Percentiles rank a stretch among this genome's conserved stretches.
These are phyloP conservation scores for Cephalopterus ornatus DNA, from an alignment of 2,113 vertebrate genomes.

Conservation along the genomic window DNA sequence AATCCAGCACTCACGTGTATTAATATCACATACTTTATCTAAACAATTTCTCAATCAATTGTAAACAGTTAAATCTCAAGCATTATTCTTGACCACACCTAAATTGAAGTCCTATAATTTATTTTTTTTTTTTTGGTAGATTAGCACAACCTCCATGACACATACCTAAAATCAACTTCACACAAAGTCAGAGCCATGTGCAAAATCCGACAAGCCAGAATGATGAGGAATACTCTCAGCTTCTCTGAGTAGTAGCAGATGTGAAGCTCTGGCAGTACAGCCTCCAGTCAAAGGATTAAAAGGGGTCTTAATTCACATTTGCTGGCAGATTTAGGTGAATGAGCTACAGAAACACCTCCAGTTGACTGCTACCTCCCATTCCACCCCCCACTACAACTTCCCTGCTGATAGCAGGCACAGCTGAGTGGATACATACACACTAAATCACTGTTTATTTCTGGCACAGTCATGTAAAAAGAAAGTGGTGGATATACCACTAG, in stretches of 20 bases:
- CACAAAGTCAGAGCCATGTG: neutral
- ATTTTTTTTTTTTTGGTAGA: neutral
- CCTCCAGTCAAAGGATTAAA: neutral
- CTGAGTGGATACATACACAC: neutral
- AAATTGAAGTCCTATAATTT: neutral
- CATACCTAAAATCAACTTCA: neutral
- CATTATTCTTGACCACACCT: neutral
- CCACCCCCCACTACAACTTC: neutral
- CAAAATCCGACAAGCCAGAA: neutral
- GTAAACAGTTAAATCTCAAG: neutral
- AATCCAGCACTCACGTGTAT: neutral
- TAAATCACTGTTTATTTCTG: neutral
- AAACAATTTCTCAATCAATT: neutral
- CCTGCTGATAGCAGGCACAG: neutral
- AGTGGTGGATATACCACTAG: neutral
- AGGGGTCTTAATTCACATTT: neutral
- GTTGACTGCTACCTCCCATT: neutral
- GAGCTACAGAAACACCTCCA: neutral
- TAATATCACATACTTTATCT: neutral
- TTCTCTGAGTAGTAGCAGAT: constrained; percentile 27
- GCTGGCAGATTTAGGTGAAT: neutral
- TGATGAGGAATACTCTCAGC: neutral
- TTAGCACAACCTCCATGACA: neutral
- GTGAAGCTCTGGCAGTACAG: neutral
- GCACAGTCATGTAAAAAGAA: neutral